These are phyloP conservation scores for Azorinus chamasolen DNA, from an alignment of 2,888 invertebrate genomes.

Conservation along the genomic window DNA sequence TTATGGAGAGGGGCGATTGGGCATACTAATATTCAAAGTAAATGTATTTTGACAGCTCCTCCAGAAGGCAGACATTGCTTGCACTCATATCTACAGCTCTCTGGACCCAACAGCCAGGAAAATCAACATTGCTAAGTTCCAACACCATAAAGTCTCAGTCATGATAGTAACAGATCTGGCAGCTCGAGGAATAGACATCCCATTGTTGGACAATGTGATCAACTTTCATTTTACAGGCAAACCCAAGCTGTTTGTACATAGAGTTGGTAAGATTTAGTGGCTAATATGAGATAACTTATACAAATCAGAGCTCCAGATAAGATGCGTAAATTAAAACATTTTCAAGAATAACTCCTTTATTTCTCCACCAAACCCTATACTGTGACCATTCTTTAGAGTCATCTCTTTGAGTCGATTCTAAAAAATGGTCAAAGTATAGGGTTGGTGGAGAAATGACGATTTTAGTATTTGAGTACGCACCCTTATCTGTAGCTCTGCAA, in stretches of 20 bases:
- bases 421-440: too few species aligned
- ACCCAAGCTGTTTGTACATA: conserved; percentile 98
- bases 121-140: conserved; percentile 93
- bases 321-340: too few species aligned
- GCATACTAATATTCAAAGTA: too few species aligned
- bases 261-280: conserved; percentile 92
- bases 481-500: too few species aligned
- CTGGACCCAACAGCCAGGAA: conserved; percentile 97
- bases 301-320: too few species aligned
- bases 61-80: conserved; percentile 90
- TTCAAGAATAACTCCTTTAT: too few species aligned
- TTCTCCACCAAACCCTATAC: too few species aligned
- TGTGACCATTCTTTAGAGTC: too few species aligned
- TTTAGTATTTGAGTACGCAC: too few species aligned
- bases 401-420: too few species aligned
- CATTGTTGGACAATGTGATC: conserved; percentile 97
- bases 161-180: conserved; percentile 99
- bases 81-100: conserved; percentile 97
- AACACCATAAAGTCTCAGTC: conserved; percentile 91
- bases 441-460: too few species aligned
- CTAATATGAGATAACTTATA: not conserved
- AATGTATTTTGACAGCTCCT: conserved; percentile 87
- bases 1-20: too few species aligned
- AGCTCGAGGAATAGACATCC: conserved; percentile 98
- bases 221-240: conserved; percentile 99